Conservation (phyloP, 1,140 invertebrate species). For the Palaemon carinicauda region DNA sequence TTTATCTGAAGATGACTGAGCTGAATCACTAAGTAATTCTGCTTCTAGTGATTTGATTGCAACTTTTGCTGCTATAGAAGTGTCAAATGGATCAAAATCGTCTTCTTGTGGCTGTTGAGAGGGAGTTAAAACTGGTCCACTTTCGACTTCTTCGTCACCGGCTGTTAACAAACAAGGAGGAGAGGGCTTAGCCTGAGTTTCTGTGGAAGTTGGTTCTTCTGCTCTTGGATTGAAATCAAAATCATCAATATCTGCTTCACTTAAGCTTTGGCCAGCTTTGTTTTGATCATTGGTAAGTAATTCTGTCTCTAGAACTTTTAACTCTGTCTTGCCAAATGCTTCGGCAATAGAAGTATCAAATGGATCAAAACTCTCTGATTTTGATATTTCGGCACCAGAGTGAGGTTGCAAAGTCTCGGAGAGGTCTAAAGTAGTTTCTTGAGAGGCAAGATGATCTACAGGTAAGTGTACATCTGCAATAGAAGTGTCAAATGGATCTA, state of each 20-base stretch:
- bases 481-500: constrained; percentile 58
- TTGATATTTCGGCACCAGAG: constrained; percentile 25
- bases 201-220: constrained; percentile 65
- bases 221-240: constrained; percentile 75
- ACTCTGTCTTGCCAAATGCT: constrained; percentile 53
- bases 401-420: constrained; percentile 51
- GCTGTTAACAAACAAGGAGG: constrained; percentile 41
- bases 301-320: constrained; percentile 58
- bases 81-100: constrained; percentile 63
- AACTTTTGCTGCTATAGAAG: constrained; percentile 62
- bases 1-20: neutral
- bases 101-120: constrained; percentile 55
- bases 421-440: constrained; percentile 56
- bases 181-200: neutral
- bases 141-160: constrained; percentile 39
- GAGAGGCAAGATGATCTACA: constrained; percentile 41
- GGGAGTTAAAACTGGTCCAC: constrained; percentile 41
- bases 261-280: neutral
- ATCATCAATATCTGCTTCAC: constrained; percentile 65
- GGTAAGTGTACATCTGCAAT: constrained; percentile 48
- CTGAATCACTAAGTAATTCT: constrained; percentile 46
- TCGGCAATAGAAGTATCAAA: constrained; percentile 61
- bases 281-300: constrained; percentile 34
- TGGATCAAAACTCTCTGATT: constrained; percentile 59
- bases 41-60: constrained; percentile 53